Evolutionary conservation across 2,888 invertebrate genomes (phyloP).

Genomic region (Ennomos quercinarius): DNA sequence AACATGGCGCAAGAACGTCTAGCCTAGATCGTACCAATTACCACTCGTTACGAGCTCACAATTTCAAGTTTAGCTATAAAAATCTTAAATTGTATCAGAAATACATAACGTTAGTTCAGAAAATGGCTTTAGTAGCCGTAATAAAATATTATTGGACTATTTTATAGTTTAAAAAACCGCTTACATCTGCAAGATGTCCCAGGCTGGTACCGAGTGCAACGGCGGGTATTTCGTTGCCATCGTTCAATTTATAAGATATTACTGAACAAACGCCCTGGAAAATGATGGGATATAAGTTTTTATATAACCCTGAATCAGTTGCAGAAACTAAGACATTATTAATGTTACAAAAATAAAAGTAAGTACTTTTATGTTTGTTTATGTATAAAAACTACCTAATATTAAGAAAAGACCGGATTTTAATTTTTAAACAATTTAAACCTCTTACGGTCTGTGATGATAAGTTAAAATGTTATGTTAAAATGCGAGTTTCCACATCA

Average conservation of each 20-base stretch:
- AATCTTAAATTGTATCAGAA: slow-evolving; percentile 2
- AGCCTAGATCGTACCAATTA: slow-evolving; percentile 2
- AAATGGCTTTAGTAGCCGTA: background rate
- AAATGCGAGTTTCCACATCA: no score
- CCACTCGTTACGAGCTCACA: background rate
- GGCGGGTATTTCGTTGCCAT: slow-evolving; percentile 69
- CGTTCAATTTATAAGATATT: slow-evolving; percentile 58
- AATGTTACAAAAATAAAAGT: no score
- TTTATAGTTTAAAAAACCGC: slow-evolving; percentile 40
- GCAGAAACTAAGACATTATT: slow-evolving; percentile 9
- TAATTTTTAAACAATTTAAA: no score
- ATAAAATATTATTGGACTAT: slow-evolving; percentile 13
- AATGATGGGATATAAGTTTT: slow-evolving; percentile 15
- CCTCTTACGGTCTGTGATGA: no score
- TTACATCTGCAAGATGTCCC: slow-evolving; percentile 71
- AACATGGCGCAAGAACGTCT: slow-evolving; percentile 31
- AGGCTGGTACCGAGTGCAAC: slow-evolving; percentile 74
- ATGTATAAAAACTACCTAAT: no score
- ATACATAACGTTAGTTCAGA: no score
- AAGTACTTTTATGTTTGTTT: no score
- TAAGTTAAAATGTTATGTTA: no score
- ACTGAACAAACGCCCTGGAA: slow-evolving; percentile 43
- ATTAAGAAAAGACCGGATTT: no score
- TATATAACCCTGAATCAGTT: slow-evolving; percentile 2
- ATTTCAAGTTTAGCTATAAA: slow-evolving; percentile 7